These are phyloP conservation scores for Dicaeum eximium DNA, from an alignment of 2,113 vertebrate genomes.

Conservation along the genomic window DNA sequence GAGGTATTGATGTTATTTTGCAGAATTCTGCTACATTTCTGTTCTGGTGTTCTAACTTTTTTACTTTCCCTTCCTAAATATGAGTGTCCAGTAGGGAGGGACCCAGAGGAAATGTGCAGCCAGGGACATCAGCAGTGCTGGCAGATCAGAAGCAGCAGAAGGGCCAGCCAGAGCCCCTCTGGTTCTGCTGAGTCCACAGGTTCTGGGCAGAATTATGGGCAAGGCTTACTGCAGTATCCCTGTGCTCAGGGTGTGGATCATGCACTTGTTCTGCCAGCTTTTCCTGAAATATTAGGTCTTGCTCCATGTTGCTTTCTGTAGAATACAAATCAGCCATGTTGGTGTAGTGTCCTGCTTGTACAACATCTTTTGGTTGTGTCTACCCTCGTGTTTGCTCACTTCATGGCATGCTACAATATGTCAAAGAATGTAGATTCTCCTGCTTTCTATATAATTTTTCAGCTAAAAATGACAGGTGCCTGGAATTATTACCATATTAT, in stretches of 20 bases:
- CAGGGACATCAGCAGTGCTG: not conserved
- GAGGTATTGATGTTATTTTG: not conserved
- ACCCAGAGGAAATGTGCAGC: not conserved
- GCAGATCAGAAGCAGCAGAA: not conserved
- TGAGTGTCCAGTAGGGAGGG: not conserved
- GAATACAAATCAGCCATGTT: not conserved
- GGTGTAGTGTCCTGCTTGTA: not conserved
- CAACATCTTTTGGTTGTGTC: not conserved
- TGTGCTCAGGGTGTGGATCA: not conserved
- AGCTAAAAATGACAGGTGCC: not conserved
- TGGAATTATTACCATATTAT: not conserved
- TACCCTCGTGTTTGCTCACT: not conserved
- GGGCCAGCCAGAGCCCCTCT: not conserved
- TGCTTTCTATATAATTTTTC: not conserved
- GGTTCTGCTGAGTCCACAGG: slow-evolving; percentile 5
- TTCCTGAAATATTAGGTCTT: not conserved
- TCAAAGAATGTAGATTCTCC: not conserved
- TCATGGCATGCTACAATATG: not conserved
- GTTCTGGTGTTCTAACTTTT: not conserved
- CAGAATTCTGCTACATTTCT: not conserved
- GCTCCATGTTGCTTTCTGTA: not conserved
- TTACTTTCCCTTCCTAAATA: not conserved
- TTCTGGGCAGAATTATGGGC: slow-evolving; percentile 11
- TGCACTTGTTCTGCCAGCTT: not conserved
- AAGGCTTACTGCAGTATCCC: not conserved